Evolutionary conservation across 2,113 vertebrate genomes (phyloP).

Genomic region (Vulpes ferrilata): DNA sequence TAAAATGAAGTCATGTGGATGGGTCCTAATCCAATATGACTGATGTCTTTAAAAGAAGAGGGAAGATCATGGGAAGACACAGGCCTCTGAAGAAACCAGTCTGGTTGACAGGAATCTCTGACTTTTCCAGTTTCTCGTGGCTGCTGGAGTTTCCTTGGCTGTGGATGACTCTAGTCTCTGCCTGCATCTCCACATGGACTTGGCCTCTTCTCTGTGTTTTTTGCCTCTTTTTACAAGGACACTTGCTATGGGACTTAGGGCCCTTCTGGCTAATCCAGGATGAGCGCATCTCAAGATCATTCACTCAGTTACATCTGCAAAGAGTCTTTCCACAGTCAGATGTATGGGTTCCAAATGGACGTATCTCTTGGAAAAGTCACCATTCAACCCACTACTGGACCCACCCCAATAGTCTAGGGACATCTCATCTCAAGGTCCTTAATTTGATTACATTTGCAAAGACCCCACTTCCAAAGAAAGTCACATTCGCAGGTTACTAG

Average conservation of each 20-base stretch:
- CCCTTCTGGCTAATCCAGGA: background rate
- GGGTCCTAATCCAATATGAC: background rate
- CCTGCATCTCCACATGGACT: rapidly evolving
- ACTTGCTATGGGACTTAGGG: background rate
- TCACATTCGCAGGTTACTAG: background rate
- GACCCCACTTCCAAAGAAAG: background rate
- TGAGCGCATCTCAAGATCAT: rapidly evolving
- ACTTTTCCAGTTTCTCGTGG: background rate
- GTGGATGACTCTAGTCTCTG: rapidly evolving
- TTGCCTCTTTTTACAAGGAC: background rate
- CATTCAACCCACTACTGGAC: background rate
- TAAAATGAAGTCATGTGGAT: background rate
- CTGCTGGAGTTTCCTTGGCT: background rate
- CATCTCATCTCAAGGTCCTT: background rate
- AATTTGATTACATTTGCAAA: background rate
- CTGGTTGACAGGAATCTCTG: rapidly evolving
- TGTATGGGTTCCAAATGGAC: background rate
- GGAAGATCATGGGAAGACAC: background rate
- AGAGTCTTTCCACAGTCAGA: background rate
- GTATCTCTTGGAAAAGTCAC: background rate
- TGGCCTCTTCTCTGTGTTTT: background rate
- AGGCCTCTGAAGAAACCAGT: rapidly evolving
- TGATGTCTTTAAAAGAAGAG: background rate
- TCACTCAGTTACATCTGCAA: background rate
- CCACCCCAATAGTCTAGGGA: background rate